A percentile compares a stretch with the other conserved stretches of the same genome.
These are phyloP conservation scores for Hipparchia sbordonii DNA, from an alignment of 2,888 invertebrate genomes.

Conservation along the genomic window DNA sequence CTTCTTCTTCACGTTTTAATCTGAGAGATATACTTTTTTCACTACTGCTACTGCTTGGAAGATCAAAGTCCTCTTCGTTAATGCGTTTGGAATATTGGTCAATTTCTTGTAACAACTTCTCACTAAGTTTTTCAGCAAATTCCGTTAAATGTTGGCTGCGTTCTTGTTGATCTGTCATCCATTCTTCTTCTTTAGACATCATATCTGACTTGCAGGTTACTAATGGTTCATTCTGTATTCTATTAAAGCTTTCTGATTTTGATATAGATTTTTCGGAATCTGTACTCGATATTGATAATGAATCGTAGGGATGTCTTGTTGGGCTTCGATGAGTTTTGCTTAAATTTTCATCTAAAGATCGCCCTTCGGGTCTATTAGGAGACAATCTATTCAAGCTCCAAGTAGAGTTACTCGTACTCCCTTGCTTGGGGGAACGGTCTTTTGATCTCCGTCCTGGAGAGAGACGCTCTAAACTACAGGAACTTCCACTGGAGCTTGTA, in stretches of 20 bases:
- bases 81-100: constrained; percentile 84
- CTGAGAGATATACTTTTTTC: constrained; percentile 79
- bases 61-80: constrained; percentile 79
- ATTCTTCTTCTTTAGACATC: constrained; percentile 76
- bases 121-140: constrained; percentile 92
- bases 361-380: constrained; percentile 76
- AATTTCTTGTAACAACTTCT: constrained; percentile 90
- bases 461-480: constrained; percentile 76
- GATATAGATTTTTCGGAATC: constrained; percentile 80
- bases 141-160: constrained; percentile 88
- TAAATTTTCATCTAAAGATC: constrained; percentile 75
- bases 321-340: constrained; percentile 76
- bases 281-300: constrained; percentile 77
- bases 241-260: constrained; percentile 79
- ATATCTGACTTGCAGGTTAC: constrained; percentile 80
- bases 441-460: constrained; percentile 78
- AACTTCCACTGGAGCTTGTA: constrained; percentile 79
- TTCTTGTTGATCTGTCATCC: constrained; percentile 82
- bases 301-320: constrained; percentile 75
- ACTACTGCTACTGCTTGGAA: constrained; percentile 78
- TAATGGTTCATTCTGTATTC: constrained; percentile 78
- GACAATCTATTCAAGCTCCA: constrained; percentile 79
- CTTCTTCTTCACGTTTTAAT: constrained; percentile 76
- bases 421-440: constrained; percentile 77
- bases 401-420: constrained; percentile 78